These are phyloP conservation scores for Pelusios castaneus DNA, from an alignment of 2,113 vertebrate genomes.

Conservation along the genomic window DNA sequence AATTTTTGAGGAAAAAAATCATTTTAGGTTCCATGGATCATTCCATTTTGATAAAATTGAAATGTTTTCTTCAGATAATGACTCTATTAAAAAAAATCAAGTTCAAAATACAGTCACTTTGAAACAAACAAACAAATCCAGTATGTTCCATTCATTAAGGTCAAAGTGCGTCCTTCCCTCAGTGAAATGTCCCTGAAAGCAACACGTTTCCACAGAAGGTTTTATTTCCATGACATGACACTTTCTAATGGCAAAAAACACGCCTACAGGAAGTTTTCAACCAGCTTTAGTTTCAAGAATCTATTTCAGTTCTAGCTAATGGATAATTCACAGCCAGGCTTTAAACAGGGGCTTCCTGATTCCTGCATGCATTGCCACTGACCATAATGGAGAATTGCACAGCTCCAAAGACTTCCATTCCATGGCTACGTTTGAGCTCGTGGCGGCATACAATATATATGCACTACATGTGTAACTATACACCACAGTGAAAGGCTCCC, in stretches of 20 bases:
- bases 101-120: background rate
- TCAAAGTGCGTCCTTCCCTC: background rate
- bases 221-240: background rate
- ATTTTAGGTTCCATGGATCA: background rate
- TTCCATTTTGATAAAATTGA: background rate
- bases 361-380: background rate
- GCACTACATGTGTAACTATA: no score
- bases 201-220: background rate
- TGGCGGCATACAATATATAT: rapidly evolving
- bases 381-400: background rate
- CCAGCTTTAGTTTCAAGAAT: background rate
- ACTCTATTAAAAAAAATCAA: background rate
- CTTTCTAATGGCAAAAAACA: background rate
- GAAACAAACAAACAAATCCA: background rate
- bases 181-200: rapidly evolving
- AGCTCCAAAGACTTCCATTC: background rate
- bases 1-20: background rate
- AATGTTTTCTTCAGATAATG: background rate
- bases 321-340: background rate
- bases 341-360: no score
- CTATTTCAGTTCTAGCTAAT: background rate
- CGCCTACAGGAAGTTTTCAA: background rate
- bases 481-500: no score
- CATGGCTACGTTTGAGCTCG: background rate
- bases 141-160: background rate